Evolutionary conservation across 2,797 vertebrate species (phyloP).

Genomic region (Coranthus polyacanthus): DNA sequence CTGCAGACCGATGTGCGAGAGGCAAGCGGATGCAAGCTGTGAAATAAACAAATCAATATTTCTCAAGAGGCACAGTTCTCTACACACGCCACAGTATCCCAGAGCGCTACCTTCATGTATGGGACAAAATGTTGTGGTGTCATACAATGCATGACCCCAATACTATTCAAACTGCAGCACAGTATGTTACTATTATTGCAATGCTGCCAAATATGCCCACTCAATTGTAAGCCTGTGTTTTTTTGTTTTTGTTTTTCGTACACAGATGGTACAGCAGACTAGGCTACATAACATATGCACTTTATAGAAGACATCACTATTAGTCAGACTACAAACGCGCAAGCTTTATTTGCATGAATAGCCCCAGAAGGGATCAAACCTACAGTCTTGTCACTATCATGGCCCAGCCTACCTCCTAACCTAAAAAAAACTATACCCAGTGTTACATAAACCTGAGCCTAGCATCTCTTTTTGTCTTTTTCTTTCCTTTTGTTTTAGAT

Average conservation of each 20-base stretch:
- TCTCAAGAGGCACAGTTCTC: conserved; percentile 32
- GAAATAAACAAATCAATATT: conserved; percentile 70
- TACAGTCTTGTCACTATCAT: conserved; percentile 14
- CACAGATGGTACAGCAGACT: conserved; percentile 60
- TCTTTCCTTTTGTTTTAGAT: conserved; percentile 12
- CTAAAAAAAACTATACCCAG: conserved; percentile 25
- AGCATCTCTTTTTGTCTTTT: conserved; percentile 12
- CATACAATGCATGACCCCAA: conserved; percentile 1
- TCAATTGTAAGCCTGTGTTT: conserved; percentile 39
- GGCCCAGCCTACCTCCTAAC: conserved; percentile 5
- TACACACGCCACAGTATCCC: conserved; percentile 12
- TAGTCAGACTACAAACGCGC: conserved; percentile 18
- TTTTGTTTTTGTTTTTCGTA: conserved; percentile 23
- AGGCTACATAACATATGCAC: conserved; percentile 33
- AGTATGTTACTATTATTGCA: conserved; percentile 21
- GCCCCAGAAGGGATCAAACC: not conserved
- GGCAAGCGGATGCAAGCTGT: conserved; percentile 50
- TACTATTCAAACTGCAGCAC: conserved; percentile 1
- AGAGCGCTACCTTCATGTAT: conserved; percentile 16
- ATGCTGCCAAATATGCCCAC: conserved; percentile 51
- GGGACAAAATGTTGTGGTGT: conserved; percentile 15
- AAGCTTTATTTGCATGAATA: conserved; percentile 15
- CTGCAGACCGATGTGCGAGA: conserved; percentile 46
- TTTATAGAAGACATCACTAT: conserved; percentile 41
- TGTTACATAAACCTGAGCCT: not conserved